These are phyloP conservation scores for Peucedramus taeniatus DNA, from an alignment of 2,113 vertebrate species.

Conservation along the genomic window DNA sequence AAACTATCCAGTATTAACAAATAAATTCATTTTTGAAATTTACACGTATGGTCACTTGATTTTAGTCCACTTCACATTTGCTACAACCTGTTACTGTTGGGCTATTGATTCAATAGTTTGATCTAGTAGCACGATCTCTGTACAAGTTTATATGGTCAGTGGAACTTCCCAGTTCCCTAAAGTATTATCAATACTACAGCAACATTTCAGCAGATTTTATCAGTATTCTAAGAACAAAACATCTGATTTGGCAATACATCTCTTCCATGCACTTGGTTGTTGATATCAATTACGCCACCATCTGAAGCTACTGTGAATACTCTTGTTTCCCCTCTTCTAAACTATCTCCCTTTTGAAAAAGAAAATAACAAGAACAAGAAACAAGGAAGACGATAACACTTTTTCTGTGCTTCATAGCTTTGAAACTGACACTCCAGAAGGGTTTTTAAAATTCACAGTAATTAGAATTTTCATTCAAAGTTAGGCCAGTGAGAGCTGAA, in stretches of 20 bases:
- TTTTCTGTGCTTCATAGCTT: neutral
- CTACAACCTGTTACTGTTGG: neutral
- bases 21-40: neutral
- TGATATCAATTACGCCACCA: neutral
- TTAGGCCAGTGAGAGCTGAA: neutral
- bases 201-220: neutral
- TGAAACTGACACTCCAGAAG: constrained; percentile 12
- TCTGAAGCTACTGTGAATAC: constrained; percentile 8
- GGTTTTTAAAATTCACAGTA: constrained; percentile 22
- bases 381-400: neutral
- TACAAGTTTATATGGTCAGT: neutral
- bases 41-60: accelerated
- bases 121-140: neutral
- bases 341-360: neutral
- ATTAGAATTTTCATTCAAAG: constrained; percentile 50
- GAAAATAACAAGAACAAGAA: neutral
- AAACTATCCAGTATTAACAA: neutral
- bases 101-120: neutral
- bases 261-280: neutral
- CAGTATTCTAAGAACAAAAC: neutral
- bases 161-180: neutral
- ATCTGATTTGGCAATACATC: neutral
- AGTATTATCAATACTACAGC: neutral
- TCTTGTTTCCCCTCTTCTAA: neutral
- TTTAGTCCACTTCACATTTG: neutral